Evolutionary conservation across 2,888 invertebrate species (phyloP), one percentile per base, ranked within the genome.

Genomic region (Idaea dimidiata): DNA sequence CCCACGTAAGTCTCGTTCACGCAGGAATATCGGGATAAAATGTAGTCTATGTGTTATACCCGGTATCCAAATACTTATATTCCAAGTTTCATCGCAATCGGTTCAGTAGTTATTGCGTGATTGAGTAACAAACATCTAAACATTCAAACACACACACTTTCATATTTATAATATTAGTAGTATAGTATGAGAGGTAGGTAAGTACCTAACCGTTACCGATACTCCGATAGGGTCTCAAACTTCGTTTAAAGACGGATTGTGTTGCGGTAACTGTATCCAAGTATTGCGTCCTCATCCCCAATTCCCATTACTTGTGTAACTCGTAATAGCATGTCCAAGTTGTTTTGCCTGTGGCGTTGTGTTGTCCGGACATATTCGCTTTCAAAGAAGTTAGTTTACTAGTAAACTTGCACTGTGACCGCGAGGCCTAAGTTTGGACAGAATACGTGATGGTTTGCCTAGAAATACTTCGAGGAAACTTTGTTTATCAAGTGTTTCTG

Each of bases 331-430:
- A 66, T 67, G 70, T 75, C 72, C 66, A 65, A 71, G 67, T 69
- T 65, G 65, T 68, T 67, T 63, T 57, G 65, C 65, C 67, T 70
- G 67, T 68, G 70, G 75, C 72, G 67, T 70, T 63, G 75, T 72
- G 67, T 70, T 63, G 66, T 67, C 62, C 63, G 65, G 64, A 72
- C 68, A 71, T 77, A 70, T 74, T 75, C 70, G 60, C 72, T 73
- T 71, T 69, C 72, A 75, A 78, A 78, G 76, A 79, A 76, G 73
- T 78, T 74, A 62, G 65, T 70, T 66, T 68, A 68, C 66, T 67
- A 64, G 61, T 60, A 67, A 75, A 78, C 72, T 80, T 73, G 71
- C 61, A 65, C 69, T 68, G 64, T 64, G 70, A 67, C 66, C 66
- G 43, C 66, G 63, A 43, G 43, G 43, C 43, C 43, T 43, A 63